These are phyloP conservation scores for Heterochromis multidens DNA, from an alignment of 2,113 vertebrate genomes.

Conservation along the genomic window DNA sequence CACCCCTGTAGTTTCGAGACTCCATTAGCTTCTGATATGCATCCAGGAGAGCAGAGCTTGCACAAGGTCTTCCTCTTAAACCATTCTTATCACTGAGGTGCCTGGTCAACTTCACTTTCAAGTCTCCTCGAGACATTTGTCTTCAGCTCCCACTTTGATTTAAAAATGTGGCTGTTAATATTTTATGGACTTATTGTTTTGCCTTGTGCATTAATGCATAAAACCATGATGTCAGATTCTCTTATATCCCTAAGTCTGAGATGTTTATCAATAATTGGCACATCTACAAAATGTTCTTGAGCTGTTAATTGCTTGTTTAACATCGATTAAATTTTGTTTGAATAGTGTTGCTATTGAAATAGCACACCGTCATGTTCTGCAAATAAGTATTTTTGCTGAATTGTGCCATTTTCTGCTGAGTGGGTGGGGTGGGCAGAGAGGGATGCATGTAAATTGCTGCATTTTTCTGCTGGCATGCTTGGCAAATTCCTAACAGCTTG, in stretches of 20 bases:
- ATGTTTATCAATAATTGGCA: not conserved
- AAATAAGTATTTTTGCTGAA: slow-evolving; percentile 24
- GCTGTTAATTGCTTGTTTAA: slow-evolving; percentile 1
- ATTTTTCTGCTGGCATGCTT: not conserved
- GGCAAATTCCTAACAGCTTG: not conserved
- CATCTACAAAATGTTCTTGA: not conserved
- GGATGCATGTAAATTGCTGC: not conserved
- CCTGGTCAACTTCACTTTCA: slow-evolving; percentile 8
- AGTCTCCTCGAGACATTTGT: not conserved
- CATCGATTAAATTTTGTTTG: not conserved
- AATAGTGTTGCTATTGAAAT: not conserved
- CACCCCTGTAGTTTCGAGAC: slow-evolving; percentile 61
- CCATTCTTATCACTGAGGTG: slow-evolving; percentile 8
- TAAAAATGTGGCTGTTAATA: not conserved
- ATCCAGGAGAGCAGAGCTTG: slow-evolving; percentile 31
- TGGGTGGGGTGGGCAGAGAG: not conserved
- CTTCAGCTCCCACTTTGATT: slow-evolving; percentile 7
- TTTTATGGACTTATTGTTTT: not conserved
- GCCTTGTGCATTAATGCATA: not conserved
- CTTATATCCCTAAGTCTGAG: not conserved
- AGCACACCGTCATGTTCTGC: not conserved
- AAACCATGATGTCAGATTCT: not conserved
- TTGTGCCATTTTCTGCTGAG: slow-evolving; percentile 7
- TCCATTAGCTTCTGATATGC: slow-evolving; percentile 57
- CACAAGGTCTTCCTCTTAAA: slow-evolving; percentile 16